Percentiles rank a stretch among this genome's conserved stretches.
phyloP scores from a whole-genome alignment of 2,888 invertebrate species.

The Epiblema foenella region DNA sequence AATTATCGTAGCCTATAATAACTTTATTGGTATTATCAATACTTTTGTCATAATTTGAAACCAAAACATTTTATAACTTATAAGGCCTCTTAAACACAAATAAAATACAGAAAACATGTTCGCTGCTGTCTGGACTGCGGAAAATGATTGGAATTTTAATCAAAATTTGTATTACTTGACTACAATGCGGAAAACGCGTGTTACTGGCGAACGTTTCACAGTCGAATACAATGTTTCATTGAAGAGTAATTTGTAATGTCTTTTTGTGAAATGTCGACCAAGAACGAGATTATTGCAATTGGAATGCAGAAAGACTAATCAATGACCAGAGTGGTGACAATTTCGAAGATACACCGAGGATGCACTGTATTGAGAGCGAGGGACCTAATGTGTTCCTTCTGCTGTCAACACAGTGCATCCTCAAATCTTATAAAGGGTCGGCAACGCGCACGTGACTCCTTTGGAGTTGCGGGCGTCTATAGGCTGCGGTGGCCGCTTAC shows the following conservation, averaged over 20 bases:
- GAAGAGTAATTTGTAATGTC: background rate
- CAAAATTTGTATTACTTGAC: conserved; percentile 2
- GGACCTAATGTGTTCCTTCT: too few species aligned
- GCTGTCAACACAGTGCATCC: too few species aligned
- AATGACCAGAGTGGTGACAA: background rate
- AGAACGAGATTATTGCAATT: conserved; percentile 16
- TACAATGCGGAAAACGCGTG: conserved; percentile 31
- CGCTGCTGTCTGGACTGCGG: background rate
- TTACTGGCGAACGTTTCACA: conserved; percentile 17
- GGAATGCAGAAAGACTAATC: background rate
- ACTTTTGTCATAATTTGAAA: too few species aligned
- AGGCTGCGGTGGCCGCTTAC: too few species aligned
- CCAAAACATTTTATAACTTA: too few species aligned
- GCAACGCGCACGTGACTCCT: too few species aligned
- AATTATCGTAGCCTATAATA: too few species aligned
- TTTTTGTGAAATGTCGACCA: background rate
- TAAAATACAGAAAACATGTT: background rate
- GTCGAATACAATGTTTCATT: conserved; percentile 15
- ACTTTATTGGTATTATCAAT: too few species aligned
- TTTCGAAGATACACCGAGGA: too few species aligned
- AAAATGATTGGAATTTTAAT: conserved; percentile 13
- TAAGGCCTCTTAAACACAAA: background rate
- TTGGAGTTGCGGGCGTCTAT: too few species aligned
- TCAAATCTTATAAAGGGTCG: too few species aligned
- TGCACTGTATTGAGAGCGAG: too few species aligned